phyloP scores from a whole-genome alignment of 2,113 vertebrate genomes.

The Dicaeum eximium region DNA sequence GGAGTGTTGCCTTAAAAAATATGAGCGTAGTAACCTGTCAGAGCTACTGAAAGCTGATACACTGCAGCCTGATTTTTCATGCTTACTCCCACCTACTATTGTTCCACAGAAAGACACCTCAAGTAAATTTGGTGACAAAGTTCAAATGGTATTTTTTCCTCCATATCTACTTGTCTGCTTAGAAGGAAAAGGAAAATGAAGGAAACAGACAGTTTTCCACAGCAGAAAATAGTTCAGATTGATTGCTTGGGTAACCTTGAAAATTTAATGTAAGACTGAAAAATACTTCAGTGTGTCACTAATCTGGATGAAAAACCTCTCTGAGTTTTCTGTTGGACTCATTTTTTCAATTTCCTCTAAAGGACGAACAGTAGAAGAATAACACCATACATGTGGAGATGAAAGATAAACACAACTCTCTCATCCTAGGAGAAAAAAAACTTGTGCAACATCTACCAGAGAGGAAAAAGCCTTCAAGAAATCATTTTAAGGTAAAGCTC shows the following conservation, averaged over 20 bases:
- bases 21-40: neutral
- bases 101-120: neutral
- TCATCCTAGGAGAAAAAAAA: neutral
- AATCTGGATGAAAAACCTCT: neutral
- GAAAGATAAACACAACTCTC: neutral
- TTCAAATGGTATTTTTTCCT: neutral
- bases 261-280: neutral
- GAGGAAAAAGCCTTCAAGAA: neutral
- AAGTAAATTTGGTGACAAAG: neutral
- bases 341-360: neutral
- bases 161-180: neutral
- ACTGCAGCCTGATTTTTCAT: neutral
- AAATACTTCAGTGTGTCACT: neutral
- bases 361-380: neutral
- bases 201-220: neutral
- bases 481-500: neutral
- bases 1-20: neutral
- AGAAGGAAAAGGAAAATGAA: neutral
- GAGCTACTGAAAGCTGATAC: neutral
- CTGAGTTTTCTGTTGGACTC: neutral
- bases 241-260: neutral
- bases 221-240: neutral
- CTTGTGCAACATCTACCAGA: neutral
- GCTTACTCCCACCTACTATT: neutral
- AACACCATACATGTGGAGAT: neutral